Conservation (phyloP, 2,113 vertebrate species). For the Columba livia region DNA sequence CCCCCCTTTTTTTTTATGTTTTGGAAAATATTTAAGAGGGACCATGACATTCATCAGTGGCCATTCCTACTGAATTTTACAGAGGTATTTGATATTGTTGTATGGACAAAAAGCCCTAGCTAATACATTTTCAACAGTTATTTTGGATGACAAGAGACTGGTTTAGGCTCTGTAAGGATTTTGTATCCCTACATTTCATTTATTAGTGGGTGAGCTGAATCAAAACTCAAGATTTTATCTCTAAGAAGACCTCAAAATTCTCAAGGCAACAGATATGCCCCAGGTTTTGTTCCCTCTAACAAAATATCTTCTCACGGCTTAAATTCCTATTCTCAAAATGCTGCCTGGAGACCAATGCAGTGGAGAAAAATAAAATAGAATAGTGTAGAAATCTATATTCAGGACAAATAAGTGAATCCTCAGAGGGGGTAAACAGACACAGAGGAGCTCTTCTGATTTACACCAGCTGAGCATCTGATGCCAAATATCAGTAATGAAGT, state of each 20-base stretch:
- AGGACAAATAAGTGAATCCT: conserved; percentile 48
- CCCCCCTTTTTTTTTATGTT: background rate
- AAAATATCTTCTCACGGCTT: background rate
- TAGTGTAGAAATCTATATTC: conserved; percentile 34
- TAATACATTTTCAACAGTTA: background rate
- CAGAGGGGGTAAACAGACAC: background rate
- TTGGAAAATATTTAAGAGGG: background rate
- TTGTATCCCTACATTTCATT: background rate
- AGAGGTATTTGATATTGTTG: background rate
- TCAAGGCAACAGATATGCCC: background rate
- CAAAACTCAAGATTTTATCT: background rate
- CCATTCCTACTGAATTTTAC: background rate
- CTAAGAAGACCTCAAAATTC: background rate
- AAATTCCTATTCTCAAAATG: background rate
- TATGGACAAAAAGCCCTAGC: background rate
- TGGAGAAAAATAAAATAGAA: conserved; percentile 18
- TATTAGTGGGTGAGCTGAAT: background rate
- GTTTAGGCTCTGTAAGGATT: background rate
- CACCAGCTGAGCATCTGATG: conserved; percentile 26
- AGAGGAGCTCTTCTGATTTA: conserved; percentile 26
- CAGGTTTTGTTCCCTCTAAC: background rate
- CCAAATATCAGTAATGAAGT: conserved; percentile 53
- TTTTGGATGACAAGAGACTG: background rate
- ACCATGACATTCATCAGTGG: background rate
- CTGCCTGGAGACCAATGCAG: background rate